Evolutionary conservation across 2,113 vertebrate genomes (phyloP).

Genomic region (Geothlypis trichas): DNA sequence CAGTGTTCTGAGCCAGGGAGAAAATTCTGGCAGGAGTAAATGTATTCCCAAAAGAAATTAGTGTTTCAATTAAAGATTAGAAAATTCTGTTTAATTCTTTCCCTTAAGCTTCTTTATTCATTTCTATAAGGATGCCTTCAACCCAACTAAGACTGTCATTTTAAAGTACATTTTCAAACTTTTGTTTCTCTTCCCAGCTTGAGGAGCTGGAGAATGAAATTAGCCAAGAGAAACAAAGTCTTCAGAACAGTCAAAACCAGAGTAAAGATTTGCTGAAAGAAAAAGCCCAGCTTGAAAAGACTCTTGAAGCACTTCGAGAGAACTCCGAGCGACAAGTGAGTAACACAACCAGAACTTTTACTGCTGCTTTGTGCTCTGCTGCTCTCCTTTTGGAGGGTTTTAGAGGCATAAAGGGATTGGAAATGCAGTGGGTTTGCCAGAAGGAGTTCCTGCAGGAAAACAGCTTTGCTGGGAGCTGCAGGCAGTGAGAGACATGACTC

Average conservation of each 20-base stretch:
- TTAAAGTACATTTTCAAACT: background rate
- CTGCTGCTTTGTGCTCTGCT: background rate
- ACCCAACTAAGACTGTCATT: background rate
- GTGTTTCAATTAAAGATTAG: background rate
- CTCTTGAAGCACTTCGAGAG: constrained; percentile 89
- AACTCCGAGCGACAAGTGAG: constrained; percentile 94
- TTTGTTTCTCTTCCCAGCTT: constrained; percentile 75
- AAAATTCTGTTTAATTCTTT: background rate
- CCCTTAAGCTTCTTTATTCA: background rate
- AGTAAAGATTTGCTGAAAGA: constrained; percentile 95
- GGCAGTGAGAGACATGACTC: background rate
- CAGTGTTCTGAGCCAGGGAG: background rate
- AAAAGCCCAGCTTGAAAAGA: constrained; percentile 93
- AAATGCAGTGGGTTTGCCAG: background rate
- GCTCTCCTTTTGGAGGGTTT: background rate
- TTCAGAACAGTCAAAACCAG: constrained; percentile 86
- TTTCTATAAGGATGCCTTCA: background rate
- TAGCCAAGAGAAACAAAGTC: constrained; percentile 84
- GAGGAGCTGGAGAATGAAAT: constrained; percentile 87
- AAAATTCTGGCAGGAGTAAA: background rate
- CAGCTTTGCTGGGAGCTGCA: background rate
- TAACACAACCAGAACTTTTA: background rate
- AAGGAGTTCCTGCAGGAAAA: background rate
- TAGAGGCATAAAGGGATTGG: background rate
- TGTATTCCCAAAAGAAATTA: background rate